Base-by-base conservation (phyloP, 1,140 invertebrate genomes). In the Fragariocoptes setiger region DNA sequence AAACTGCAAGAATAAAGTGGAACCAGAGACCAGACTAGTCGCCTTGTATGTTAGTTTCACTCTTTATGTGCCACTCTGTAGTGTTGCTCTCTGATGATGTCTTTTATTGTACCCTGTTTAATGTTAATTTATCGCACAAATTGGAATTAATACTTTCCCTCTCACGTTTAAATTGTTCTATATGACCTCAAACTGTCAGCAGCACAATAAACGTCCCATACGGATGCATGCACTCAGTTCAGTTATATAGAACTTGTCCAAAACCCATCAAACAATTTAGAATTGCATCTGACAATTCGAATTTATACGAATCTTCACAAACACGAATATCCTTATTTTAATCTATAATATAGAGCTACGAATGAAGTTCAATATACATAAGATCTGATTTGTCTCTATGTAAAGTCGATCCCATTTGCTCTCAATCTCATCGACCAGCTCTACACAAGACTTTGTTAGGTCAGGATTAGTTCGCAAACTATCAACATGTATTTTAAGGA, bases 401-500 rank as follows among this genome's bases (percentile, higher is more conserved):
- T 75, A 66, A 21, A 82, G 52, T 25, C 61, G 58, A 13, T 62
- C 50, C 76, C 77, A 83, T 14, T 64, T 60, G 44, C 61, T 53
- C 4, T 56, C 48, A 45, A 75, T 70, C 5, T 56, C 59, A 37
- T 64, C 51, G 12, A 62, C 54, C 21, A 83, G 54, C 13, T 63
- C 56, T 15, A 59, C 49, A 14, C 66, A 64, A 38, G 64, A 54
- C 0, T 66, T 59, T 25, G 83, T 61, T 13, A 56, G 52, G 37
- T 66, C 63, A 8, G 25, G 8, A n/a, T 31, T n/a, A 8, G 25
- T 8, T 31, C n/a, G 25, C n/a, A 31, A 8, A n/a, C 8, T 31
- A 31, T 31, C 25, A 2, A 70, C 68, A 53, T 90, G 79, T 20
- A 70, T 65, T 59, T 88, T 86, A 12, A 95, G 54, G 62, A 88